Percentiles rank a stretch among this genome's conserved stretches.
Evolutionary conservation across 2,113 vertebrate species (phyloP).

Genomic region (Petaurus breviceps): DNA sequence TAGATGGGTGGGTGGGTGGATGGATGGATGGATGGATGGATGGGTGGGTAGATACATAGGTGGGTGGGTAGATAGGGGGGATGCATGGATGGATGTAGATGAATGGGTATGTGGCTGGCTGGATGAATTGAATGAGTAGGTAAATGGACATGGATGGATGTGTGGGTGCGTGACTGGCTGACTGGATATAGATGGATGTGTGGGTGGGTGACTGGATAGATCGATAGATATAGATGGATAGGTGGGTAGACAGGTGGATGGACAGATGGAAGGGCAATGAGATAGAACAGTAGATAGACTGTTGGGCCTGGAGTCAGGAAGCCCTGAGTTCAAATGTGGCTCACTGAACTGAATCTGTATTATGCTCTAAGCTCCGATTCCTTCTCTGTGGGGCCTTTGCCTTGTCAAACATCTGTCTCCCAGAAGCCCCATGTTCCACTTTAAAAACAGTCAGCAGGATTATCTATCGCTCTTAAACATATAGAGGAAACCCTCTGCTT

Average conservation of each 20-base stretch:
- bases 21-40: no score
- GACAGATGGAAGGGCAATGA: not conserved
- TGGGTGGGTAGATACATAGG: not conserved
- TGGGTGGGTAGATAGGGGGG: no score
- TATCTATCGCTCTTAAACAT: not conserved
- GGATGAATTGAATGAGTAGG: no score
- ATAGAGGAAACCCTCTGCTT: not conserved
- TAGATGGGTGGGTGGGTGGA: no score
- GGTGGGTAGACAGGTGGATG: no score
- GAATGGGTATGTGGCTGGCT: no score
- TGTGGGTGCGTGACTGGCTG: no score
- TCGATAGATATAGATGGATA: no score
- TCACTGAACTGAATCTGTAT: not conserved
- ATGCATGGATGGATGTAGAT: no score
- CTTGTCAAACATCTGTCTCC: not conserved
- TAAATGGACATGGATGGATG: no score
- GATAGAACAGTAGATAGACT: not conserved
- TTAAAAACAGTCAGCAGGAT: not conserved
- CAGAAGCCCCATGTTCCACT: not conserved
- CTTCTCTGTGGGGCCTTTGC: not conserved
- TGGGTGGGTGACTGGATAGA: not conserved
- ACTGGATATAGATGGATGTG: not conserved
- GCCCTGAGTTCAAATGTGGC: not conserved
- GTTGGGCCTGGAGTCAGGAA: not conserved
- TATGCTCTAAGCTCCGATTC: not conserved